Evolutionary conservation across 2,888 invertebrate species (phyloP).

Genomic region (Drosophila antonietae): DNA sequence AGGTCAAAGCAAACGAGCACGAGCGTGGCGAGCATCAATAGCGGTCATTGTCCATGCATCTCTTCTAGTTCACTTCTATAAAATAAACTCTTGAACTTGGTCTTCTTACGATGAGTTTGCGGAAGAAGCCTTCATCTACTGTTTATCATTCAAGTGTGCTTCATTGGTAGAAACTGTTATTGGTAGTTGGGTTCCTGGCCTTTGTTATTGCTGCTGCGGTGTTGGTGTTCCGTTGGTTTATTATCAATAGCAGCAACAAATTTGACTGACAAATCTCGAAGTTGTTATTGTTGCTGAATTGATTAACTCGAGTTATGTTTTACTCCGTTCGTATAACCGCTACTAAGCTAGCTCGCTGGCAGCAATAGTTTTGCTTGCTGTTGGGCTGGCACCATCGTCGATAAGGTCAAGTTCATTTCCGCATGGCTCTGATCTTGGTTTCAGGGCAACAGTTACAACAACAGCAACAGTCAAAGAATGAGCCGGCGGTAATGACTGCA

Average conservation of each 20-base stretch:
- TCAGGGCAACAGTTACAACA: conserved; percentile 14
- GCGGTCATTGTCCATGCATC: conserved; percentile 27
- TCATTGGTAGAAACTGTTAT: conserved; percentile 30
- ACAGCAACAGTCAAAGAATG: conserved; percentile 27
- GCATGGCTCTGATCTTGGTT: conserved; percentile 50
- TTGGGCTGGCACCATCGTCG: conserved; percentile 39
- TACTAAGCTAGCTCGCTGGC: conserved; percentile 17
- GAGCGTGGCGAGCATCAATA: not conserved
- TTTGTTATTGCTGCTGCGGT: conserved; percentile 51
- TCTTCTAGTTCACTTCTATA: conserved; percentile 40
- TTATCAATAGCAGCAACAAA: conserved; percentile 57
- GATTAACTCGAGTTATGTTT: conserved; percentile 64
- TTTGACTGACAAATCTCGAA: conserved; percentile 59
- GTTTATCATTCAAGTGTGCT: conserved; percentile 18
- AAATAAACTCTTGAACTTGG: conserved; percentile 60
- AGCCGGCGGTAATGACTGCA: conserved; percentile 27
- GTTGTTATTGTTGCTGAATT: conserved; percentile 53
- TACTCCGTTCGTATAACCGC: conserved; percentile 44
- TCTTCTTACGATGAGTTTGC: conserved; percentile 44
- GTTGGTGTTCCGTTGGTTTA: conserved; percentile 55
- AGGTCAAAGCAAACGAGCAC: conserved; percentile 50
- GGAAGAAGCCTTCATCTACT: conserved; percentile 49
- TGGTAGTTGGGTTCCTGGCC: conserved; percentile 17
- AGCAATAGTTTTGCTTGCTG: conserved; percentile 28
- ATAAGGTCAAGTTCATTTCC: conserved; percentile 79